These are phyloP conservation scores for Phodopus roborovskii DNA, from an alignment of 2,113 vertebrate genomes.

Conservation along the genomic window DNA sequence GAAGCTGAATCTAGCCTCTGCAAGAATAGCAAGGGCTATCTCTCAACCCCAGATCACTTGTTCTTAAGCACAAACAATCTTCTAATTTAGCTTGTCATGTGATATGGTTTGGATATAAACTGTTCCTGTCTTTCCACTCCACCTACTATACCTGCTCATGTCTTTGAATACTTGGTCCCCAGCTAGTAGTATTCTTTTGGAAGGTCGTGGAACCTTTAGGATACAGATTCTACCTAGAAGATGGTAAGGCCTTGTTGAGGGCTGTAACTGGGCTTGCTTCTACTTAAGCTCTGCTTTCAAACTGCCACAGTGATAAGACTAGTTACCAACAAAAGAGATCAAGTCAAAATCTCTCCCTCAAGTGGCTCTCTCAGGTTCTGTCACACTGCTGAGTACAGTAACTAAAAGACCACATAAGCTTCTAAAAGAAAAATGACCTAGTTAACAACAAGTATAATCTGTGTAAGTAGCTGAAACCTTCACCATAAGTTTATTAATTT, in stretches of 20 bases:
- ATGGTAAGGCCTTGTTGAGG: background rate
- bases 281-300: background rate
- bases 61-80: background rate
- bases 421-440: slow-evolving; percentile 56
- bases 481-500: slow-evolving; percentile 36
- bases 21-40: background rate
- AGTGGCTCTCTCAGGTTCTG: background rate
- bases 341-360: background rate
- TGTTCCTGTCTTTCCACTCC: background rate
- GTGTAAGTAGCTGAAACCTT: slow-evolving; percentile 13
- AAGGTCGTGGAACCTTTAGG: background rate
- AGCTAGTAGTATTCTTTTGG: background rate
- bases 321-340: background rate
- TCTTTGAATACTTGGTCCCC: background rate
- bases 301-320: background rate
- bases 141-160: background rate
- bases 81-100: background rate
- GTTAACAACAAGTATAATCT: slow-evolving; percentile 8
- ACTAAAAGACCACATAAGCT: background rate
- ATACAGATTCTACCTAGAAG: background rate
- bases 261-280: background rate
- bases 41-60: background rate
- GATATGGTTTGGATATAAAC: background rate
- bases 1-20: background rate
- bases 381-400: background rate